A percentile compares a stretch with the other conserved stretches of the same genome.
phyloP scores from a whole-genome alignment of 1,140 invertebrate genomes.

The Hirudo medicinalis region DNA sequence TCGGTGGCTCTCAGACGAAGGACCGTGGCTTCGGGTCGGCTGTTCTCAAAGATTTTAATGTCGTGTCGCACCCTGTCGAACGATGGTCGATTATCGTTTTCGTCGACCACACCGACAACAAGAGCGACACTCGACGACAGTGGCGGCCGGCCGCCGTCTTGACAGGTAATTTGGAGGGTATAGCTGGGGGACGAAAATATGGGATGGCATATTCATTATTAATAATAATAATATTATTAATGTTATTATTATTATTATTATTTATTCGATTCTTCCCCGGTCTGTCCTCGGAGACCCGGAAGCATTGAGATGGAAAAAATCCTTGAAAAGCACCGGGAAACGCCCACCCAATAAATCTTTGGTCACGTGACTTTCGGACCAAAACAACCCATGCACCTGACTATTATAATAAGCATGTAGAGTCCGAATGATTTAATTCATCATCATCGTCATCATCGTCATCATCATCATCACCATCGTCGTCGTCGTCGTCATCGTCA shows the following conservation, averaged over 20 bases:
- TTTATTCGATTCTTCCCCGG: background rate
- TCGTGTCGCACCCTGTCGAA: slow-evolving; percentile 4
- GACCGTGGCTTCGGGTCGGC: background rate
- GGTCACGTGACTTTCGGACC: no score
- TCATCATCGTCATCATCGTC: no score
- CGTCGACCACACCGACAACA: slow-evolving; percentile 6
- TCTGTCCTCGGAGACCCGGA: no score
- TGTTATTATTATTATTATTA: background rate
- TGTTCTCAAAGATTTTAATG: slow-evolving; percentile 8
- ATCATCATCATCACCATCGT: no score
- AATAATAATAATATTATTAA: slow-evolving; percentile 1
- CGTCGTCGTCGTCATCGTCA: no score
- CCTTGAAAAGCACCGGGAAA: no score
- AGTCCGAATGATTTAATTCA: no score
- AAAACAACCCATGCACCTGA: no score
- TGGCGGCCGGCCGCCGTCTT: slow-evolving; percentile 5
- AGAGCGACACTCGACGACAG: background rate
- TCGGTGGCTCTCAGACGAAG: background rate
- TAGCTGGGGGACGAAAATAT: background rate
- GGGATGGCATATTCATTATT: background rate
- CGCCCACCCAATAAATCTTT: no score
- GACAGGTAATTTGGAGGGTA: background rate
- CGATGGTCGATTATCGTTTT: slow-evolving; percentile 1
- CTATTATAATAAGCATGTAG: no score
- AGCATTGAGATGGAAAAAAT: no score